phyloP scores from a whole-genome alignment of 1,140 invertebrate species.

The Solenopsis invicta region DNA sequence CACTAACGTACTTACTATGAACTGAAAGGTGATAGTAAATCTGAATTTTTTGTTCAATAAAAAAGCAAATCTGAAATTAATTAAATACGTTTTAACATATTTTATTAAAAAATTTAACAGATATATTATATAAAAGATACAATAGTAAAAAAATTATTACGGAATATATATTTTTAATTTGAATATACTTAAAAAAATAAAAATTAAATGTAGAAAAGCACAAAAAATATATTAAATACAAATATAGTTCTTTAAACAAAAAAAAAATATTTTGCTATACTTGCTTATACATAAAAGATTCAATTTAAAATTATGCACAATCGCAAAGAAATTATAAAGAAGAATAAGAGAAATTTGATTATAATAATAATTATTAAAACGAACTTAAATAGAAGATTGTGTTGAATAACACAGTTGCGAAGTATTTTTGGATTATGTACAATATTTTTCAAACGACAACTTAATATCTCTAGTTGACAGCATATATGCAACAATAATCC shows the following conservation, averaged over 20 bases:
- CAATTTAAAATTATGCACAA: background rate
- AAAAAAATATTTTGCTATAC: background rate
- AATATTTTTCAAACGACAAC: slow-evolving; percentile 56
- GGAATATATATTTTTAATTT: background rate
- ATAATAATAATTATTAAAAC: slow-evolving; percentile 3
- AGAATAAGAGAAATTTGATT: background rate
- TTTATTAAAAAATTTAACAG: background rate
- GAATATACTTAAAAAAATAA: background rate
- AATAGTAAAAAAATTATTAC: background rate
- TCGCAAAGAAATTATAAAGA: background rate
- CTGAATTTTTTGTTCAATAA: slow-evolving; percentile 62
- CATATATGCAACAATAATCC: slow-evolving; percentile 64
- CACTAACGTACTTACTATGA: slow-evolving; percentile 49
- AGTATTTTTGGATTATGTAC: background rate
- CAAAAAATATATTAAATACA: background rate
- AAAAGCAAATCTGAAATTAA: slow-evolving; percentile 54
- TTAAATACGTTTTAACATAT: slow-evolving; percentile 1
- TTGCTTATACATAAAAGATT: background rate
- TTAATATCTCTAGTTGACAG: slow-evolving; percentile 70
- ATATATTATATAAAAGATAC: background rate
- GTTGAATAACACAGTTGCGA: slow-evolving; percentile 66
- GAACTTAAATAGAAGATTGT: slow-evolving; percentile 72
- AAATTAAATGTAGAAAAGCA: background rate
- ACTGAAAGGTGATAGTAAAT: slow-evolving; percentile 65
- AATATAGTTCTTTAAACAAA: background rate